These are phyloP conservation scores for Mormyrus proboscirostris DNA, from an alignment of 2,797 vertebrate genomes.

Conservation along the genomic window DNA sequence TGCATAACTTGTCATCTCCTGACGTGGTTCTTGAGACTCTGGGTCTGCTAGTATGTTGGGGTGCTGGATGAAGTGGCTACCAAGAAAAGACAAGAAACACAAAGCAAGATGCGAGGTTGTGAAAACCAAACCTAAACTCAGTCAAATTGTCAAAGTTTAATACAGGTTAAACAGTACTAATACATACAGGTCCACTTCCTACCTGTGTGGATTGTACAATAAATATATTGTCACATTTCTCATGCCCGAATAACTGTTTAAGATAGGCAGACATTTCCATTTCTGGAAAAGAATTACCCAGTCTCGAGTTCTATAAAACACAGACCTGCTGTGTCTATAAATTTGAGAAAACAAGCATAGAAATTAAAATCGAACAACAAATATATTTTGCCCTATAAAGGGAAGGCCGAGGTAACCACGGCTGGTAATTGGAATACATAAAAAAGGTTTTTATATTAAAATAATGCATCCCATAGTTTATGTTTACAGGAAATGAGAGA, in stretches of 20 bases:
- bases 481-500: conserved; percentile 1
- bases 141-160: conserved; percentile 49
- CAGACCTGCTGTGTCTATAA: conserved; percentile 47
- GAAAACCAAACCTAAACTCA: conserved; percentile 41
- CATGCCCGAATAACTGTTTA: conserved; percentile 45
- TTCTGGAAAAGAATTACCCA: conserved; percentile 39
- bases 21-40: neutral
- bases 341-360: conserved; percentile 19
- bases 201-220: conserved; percentile 49
- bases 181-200: conserved; percentile 46
- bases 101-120: conserved; percentile 21
- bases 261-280: conserved; percentile 38
- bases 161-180: conserved; percentile 48
- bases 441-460: neutral
- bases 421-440: conserved; percentile 8
- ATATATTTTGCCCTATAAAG: neutral
- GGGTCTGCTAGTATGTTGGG: neutral
- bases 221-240: conserved; percentile 28
- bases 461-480: neutral
- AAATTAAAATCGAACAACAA: neutral
- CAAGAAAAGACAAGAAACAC: conserved; percentile 7
- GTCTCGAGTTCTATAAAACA: conserved; percentile 47
- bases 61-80: neutral
- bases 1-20: neutral
- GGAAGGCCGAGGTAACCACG: conserved; percentile 1